Evolutionary conservation across 2,888 invertebrate species (phyloP).

Genomic region (Caenorhabditis imperialis): DNA sequence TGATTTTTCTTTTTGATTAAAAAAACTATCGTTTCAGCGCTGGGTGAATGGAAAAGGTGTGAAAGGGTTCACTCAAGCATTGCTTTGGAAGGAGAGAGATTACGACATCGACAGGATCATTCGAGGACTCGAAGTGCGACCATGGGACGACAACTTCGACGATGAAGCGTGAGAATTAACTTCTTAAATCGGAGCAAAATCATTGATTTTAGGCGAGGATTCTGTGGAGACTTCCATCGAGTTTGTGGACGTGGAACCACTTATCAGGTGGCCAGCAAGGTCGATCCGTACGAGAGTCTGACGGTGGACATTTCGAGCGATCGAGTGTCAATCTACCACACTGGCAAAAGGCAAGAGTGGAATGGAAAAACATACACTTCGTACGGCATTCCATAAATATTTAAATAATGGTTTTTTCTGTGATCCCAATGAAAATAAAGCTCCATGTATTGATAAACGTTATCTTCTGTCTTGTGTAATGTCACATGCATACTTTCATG

Average conservation of each 20-base stretch:
- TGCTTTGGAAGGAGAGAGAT: neutral
- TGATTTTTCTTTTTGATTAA: no score
- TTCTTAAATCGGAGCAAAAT: no score
- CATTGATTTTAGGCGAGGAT: slow-evolving; percentile 14
- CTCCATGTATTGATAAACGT: no score
- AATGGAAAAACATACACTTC: slow-evolving; percentile 5
- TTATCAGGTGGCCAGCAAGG: slow-evolving; percentile 1
- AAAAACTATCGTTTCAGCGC: no score
- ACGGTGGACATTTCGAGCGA: slow-evolving; percentile 7
- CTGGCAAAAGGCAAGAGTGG: slow-evolving; percentile 10
- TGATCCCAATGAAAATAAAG: no score
- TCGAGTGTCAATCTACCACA: slow-evolving; percentile 11
- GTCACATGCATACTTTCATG: no score
- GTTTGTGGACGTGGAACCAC: slow-evolving; percentile 3
- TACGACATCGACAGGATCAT: neutral
- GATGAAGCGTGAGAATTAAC: slow-evolving; percentile 5
- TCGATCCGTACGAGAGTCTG: slow-evolving; percentile 18
- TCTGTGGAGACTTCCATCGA: slow-evolving; percentile 17
- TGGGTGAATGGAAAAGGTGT: no score
- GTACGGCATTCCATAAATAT: slow-evolving; percentile 25
- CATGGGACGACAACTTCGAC: slow-evolving; percentile 10
- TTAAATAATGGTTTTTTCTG: no score
- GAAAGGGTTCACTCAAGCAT: neutral
- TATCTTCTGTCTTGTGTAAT: no score
- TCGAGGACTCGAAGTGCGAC: neutral